Evolutionary conservation across 2,797 vertebrate species (phyloP).

Genomic region (Lagorchestes hirsutus): DNA sequence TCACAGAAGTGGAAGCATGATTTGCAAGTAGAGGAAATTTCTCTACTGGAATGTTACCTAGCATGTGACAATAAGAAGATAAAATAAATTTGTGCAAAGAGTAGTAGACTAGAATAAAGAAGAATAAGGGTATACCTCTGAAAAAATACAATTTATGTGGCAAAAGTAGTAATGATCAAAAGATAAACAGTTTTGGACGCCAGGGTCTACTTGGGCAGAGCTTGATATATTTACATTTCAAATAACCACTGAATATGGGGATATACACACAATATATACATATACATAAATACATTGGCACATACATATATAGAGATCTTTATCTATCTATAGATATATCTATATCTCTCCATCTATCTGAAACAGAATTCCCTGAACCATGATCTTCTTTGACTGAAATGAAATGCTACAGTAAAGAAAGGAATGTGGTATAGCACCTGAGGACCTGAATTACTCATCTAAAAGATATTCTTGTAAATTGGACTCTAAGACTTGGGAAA

Average conservation of each 20-base stretch:
- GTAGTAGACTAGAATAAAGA: not conserved
- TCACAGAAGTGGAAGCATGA: not conserved
- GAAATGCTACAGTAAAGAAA: not conserved
- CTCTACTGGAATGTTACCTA: not conserved
- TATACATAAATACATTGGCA: no score
- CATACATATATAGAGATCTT: no score
- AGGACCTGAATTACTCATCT: not conserved
- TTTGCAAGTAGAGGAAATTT: not conserved
- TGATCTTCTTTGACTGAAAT: not conserved
- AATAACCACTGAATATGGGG: not conserved
- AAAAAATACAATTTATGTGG: not conserved
- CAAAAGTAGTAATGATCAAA: not conserved
- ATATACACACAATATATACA: not conserved
- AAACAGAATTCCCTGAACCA: constrained; percentile 5
- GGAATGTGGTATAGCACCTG: not conserved
- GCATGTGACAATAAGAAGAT: not conserved
- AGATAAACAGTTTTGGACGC: not conserved
- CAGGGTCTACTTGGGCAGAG: not conserved
- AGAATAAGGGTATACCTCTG: not conserved
- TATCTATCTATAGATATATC: not conserved
- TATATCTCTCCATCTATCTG: not conserved
- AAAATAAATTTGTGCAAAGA: not conserved
- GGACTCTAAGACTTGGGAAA: not conserved
- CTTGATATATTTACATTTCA: not conserved
- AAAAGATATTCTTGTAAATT: not conserved